These are phyloP conservation scores for Agrochola macilenta DNA, from an alignment of 2,888 invertebrate genomes.

Conservation along the genomic window DNA sequence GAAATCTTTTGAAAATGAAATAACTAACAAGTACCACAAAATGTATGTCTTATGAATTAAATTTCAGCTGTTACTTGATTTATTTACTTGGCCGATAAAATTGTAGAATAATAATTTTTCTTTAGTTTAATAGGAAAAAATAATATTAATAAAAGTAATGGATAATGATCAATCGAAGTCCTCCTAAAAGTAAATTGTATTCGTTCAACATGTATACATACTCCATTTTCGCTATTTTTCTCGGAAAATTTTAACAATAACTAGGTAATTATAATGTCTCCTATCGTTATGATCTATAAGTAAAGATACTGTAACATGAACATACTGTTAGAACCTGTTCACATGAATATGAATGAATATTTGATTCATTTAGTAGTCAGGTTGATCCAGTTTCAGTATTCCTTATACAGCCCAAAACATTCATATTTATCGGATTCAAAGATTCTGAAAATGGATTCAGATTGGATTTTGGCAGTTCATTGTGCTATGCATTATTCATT, in stretches of 20 bases:
- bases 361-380: constrained; percentile 12
- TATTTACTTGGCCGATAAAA: constrained; percentile 2
- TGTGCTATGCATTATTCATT: constrained; percentile 75
- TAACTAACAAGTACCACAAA: background rate
- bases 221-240: background rate
- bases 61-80: constrained; percentile 9
- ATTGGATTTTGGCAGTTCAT: constrained; percentile 73
- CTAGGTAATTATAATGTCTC: background rate
- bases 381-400: constrained; percentile 14
- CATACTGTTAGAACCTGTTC: background rate
- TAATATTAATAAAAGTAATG: background rate
- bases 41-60: background rate
- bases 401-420: constrained; percentile 43
- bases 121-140: background rate
- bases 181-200: background rate
- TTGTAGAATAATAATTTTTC: background rate
- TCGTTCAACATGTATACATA: background rate
- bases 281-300: background rate
- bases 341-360: constrained; percentile 7
- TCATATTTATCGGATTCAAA: constrained; percentile 64
- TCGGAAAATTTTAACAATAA: background rate
- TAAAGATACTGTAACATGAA: background rate
- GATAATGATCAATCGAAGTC: background rate
- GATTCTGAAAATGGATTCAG: constrained; percentile 71
- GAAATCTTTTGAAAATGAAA: constrained; percentile 6